Base-by-base conservation (phyloP, 2,888 invertebrate species). In the Drosophila vallismaia region DNA sequence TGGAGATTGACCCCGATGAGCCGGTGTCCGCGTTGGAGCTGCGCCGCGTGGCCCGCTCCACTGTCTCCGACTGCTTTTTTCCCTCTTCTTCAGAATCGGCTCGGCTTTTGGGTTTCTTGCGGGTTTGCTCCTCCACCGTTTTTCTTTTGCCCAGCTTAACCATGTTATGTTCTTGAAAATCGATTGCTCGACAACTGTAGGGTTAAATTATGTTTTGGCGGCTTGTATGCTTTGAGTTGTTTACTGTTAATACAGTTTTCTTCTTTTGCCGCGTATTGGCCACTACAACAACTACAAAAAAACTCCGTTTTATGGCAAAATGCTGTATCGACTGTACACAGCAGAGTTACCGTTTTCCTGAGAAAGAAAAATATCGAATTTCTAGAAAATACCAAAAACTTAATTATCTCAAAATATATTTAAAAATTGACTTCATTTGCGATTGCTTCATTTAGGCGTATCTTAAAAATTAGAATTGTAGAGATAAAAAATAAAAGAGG, bases 101-200 rank as follows among this genome's bases (percentile, higher is more conserved):
- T 26, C 75, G 71, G 38, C 79, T 50, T 84, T 84, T 10, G 84
- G 85, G 67, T 76, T 90, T 91, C 57, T 82, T 89, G 58, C 89
- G 91, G 71, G 81, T 80, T 28, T 84, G 66, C 40, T 74, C 86
- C 60, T 89, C 88, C 19, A 85, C 79, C 38, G 86, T 74, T 75
- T 90, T 91, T 54, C 86, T 90, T 70, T 91, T 91, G 46, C 90
- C 89, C 29, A 88, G 74, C 63, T 90, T 88, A 10, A 86, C 91
- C 90, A 90, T 90, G 38, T 40, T 71, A 1, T 9, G 8, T 33
- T 9, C 26, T 28, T 1, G 28, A 2, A 9, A 10, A 10, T 7
- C n/a, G 12, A 36, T 36, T 36, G 6, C 36, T 10, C 10, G 24
- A 45, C 40, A 40, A 9, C 40, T 52, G 10, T 7, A 6, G 9